Conservation (phyloP, 2,888 invertebrate species). For the Drosophila macrospina region DNA sequence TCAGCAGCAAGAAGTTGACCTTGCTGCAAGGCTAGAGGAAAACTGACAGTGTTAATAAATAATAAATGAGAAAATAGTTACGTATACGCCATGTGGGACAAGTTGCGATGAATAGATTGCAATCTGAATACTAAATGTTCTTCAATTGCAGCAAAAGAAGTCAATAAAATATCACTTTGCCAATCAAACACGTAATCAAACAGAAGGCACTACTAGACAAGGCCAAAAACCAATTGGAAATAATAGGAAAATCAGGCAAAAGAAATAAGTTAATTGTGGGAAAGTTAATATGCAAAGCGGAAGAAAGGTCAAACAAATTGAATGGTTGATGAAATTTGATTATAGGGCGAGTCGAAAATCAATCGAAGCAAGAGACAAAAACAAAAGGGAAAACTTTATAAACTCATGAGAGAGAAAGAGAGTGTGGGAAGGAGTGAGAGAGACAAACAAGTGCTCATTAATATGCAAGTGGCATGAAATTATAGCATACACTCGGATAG, state of each 20-base stretch:
- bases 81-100: conserved; percentile 28
- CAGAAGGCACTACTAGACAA: not conserved
- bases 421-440: not conserved
- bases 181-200: not conserved
- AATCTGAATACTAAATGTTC: conserved; percentile 3
- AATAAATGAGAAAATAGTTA: conserved; percentile 47
- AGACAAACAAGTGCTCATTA: conserved; percentile 39
- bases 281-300: not conserved
- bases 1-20: not conserved
- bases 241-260: not conserved
- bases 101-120: conserved; percentile 9
- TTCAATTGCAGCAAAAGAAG: not conserved
- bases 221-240: not conserved
- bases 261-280: not conserved
- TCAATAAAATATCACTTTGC: conserved; percentile 32
- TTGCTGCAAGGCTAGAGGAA: not conserved
- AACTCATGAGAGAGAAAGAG: not conserved
- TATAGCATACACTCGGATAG: conserved; percentile 26
- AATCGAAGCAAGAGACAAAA: conserved; percentile 1
- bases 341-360: not conserved
- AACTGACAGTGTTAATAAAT: conserved; percentile 36
- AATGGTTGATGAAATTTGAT: not conserved
- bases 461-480: conserved; percentile 54
- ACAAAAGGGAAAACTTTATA: not conserved
- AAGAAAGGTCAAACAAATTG: not conserved